Base-by-base conservation (phyloP, 1,140 invertebrate genomes). In the Thaumetopoea pityocampa region DNA sequence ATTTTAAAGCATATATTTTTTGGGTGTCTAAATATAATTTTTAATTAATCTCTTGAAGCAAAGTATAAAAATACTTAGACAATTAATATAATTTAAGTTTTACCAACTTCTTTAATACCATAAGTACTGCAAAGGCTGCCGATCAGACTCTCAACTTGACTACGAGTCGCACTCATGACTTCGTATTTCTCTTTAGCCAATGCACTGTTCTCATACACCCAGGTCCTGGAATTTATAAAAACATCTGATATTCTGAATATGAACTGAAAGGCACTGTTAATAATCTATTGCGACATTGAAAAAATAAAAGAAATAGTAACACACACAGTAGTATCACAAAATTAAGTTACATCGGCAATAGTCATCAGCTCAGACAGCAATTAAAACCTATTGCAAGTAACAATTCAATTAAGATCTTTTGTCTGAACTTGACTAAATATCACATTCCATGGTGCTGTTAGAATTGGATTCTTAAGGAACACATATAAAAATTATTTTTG, bases 41-140 rank as follows among this genome's bases (percentile, higher is more conserved):
- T 32, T n/a, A 2, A 23, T 41, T 15, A 37, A 33, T 23, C 6
- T 27, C 23, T 16, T 8, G 4, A 29, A 11, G 8, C 8, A 33
- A 33, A 11, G 27, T 37, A 41, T 45, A 29, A 32, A 12, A 17
- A 18, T 18, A 20, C 9, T 12, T 14, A 37, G 28, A 14, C 9
- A 5, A 28, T 22, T 36, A 6, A 8, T 33, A 32, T 10, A 23
- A 8, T 23, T 22, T n/a, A n/a, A n/a, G n/a, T 44, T 67, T 71
- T 84, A 84, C 79, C 63, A 81, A 84, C 79, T 79, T 84, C 63
- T 79, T 81, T 84, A 62, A 84, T 81, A 74, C 74, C 73, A 69
- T 84, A 77, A 43, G 59, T 67, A 43, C 60, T 67, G 54, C 77
- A 70, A 29, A 84, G 67, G 8, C 71, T 26, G 6, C 72, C 57